phyloP scores from a whole-genome alignment of 2,113 vertebrate genomes.

The Toxotes jaculatrix region DNA sequence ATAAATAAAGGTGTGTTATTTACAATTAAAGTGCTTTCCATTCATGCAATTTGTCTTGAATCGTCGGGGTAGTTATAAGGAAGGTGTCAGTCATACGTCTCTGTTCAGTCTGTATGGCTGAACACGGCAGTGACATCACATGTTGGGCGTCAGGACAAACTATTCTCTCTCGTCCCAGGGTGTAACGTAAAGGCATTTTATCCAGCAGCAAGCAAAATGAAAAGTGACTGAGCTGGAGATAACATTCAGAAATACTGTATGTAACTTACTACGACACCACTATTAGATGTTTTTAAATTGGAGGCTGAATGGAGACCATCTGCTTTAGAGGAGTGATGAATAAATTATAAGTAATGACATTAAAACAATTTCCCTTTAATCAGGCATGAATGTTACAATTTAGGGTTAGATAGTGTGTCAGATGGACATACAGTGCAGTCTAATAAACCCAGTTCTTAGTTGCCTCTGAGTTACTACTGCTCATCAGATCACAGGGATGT shows the following conservation, averaged over 20 bases:
- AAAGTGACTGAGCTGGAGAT: background rate
- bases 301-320: background rate
- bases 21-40: background rate
- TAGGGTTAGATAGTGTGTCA: background rate
- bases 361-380: background rate
- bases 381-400: background rate
- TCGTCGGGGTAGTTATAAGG: background rate
- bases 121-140: conserved; percentile 50
- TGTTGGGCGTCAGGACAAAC: conserved; percentile 34
- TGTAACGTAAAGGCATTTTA: background rate
- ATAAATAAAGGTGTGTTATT: background rate
- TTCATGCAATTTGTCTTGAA: background rate
- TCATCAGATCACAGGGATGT: background rate
- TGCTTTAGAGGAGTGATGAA: background rate
- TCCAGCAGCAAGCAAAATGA: background rate
- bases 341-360: background rate
- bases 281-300: background rate
- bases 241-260: background rate
- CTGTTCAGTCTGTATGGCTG: conserved; percentile 38
- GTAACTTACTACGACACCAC: background rate
- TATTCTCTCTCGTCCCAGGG: conserved; percentile 24
- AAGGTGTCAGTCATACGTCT: conserved; percentile 17
- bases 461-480: background rate
- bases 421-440: background rate
- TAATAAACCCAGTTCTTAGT: background rate